Evolutionary conservation across 2,797 vertebrate species (phyloP), one percentile per base, ranked within the genome.

Genomic region (Zenarchopterus dispar): DNA sequence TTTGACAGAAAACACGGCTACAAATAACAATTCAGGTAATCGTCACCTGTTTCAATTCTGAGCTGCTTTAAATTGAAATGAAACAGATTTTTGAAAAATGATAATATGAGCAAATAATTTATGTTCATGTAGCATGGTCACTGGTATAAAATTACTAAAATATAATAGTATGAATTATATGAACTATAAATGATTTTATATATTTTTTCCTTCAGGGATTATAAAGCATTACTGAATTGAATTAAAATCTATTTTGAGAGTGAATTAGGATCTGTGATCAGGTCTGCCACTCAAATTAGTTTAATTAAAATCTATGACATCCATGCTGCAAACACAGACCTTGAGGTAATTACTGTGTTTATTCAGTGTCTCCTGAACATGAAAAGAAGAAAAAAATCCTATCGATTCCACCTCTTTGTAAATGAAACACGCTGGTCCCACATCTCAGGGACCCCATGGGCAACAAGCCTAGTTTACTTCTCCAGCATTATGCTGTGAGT

Each of bases 401-500:
- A 66, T 67, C 55, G 69, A 84, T 74, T 77, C 58, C 54, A 51
- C 67, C 51, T 51, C 82, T 87, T 84, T 77, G 46, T 48, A 79
- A 84, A 68, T 7, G 53, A 71, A 80, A 82, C 56, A 55, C 71
- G 61, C 63, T 73, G 81, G 72, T 77, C 84, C 69, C 77, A 70
- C 70, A 82, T 75, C 85, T 87, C 46, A 39, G 87, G 64, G 80
- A 90, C 87, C 91, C 82, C 74, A 78, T 83, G 86, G 86, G 89
- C 86, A 88, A 89, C 78, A 75, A 86, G 87, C 81, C 82, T 64
- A 69, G 80, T 86, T 90, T 84, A 76, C 84, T 87, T 91, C 85
- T 84, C 62, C 78, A 84, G 84, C 82, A 87, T 91, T 91, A 87
- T 73, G 80, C 85, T 87, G 65, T 73, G 85, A 91, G 88, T 90